Conservation (phyloP, 2,888 invertebrate genomes). For the Listrodromus nycthemerus region DNA sequence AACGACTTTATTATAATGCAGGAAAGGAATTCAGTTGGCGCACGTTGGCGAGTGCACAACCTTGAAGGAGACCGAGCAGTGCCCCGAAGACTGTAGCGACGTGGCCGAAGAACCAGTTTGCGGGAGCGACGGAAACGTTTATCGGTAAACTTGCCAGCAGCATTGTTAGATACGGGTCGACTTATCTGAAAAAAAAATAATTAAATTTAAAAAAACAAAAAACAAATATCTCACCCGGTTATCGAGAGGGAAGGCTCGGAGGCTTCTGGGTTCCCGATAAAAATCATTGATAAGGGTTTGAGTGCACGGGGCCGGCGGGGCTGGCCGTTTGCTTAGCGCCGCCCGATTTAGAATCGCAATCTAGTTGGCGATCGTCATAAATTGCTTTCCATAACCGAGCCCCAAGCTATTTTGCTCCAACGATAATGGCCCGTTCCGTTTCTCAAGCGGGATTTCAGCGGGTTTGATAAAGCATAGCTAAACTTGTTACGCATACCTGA, state of each 20-base stretch:
- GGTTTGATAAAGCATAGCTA: not conserved
- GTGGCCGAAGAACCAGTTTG: slow-evolving; percentile 91
- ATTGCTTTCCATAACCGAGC: slow-evolving; percentile 9
- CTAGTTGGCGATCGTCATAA: slow-evolving; percentile 14
- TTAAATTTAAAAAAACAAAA: not conserved
- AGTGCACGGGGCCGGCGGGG: not conserved
- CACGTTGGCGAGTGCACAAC: slow-evolving; percentile 95
- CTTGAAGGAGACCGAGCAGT: slow-evolving; percentile 88
- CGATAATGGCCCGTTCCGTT: not conserved
- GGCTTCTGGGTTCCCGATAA: slow-evolving; percentile 9
- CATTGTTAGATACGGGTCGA: slow-evolving; percentile 56
- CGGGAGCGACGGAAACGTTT: slow-evolving; percentile 95
- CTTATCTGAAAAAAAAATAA: slow-evolving; percentile 30
- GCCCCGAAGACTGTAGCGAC: slow-evolving; percentile 87
- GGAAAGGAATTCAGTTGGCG: slow-evolving; percentile 94
- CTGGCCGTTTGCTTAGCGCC: slow-evolving; percentile 1
- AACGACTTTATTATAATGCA: slow-evolving; percentile 81
- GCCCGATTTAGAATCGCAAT: slow-evolving; percentile 34
- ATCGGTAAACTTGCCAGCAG: slow-evolving; percentile 86
- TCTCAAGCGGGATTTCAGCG: not conserved
- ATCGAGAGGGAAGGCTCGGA: slow-evolving; percentile 5
- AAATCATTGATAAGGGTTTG: slow-evolving; percentile 43
- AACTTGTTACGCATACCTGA: slow-evolving; percentile 10
- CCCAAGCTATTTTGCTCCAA: slow-evolving; percentile 1
- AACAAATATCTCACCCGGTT: not conserved